Percentiles rank a stretch among this genome's conserved stretches.
Evolutionary conservation across 1,140 invertebrate genomes (phyloP).

Genomic region (Phymorhynchus buccinoides): DNA sequence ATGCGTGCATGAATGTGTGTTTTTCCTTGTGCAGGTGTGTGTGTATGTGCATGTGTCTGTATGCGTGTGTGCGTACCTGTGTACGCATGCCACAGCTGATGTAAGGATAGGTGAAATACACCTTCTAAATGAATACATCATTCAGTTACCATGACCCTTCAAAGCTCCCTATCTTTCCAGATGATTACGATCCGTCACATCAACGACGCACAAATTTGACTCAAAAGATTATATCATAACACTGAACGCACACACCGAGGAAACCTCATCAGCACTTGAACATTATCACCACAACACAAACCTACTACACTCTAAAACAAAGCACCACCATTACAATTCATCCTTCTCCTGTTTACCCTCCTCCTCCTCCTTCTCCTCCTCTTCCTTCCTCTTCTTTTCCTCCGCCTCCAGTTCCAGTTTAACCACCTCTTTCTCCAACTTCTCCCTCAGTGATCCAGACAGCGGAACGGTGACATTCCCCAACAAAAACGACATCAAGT

Average conservation of each 20-base stretch:
- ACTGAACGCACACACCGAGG: no score
- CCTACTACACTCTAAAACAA: background rate
- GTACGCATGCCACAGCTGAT: no score
- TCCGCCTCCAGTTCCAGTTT: background rate
- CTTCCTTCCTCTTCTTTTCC: background rate
- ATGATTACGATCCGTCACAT: no score
- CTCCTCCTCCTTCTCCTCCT: slow-evolving; percentile 7
- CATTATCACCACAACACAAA: no score
- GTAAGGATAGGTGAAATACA: no score
- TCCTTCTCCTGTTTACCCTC: background rate
- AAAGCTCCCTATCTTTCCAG: no score
- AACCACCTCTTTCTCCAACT: slow-evolving; percentile 56
- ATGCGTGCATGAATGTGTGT: slow-evolving; percentile 13
- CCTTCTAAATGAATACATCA: no score
- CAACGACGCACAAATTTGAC: no score
- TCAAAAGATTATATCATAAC: no score
- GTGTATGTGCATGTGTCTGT: slow-evolving; percentile 1
- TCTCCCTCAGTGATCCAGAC: slow-evolving; percentile 65
- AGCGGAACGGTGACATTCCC: slow-evolving; percentile 85
- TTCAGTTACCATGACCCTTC: no score
- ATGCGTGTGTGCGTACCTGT: background rate
- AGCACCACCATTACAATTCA: background rate
- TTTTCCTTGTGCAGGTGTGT: slow-evolving; percentile 5
- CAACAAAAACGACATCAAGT: slow-evolving; percentile 96
- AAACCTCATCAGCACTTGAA: no score